Evolutionary conservation across 2,113 vertebrate species (phyloP).

Genomic region (Calidris pugnax): DNA sequence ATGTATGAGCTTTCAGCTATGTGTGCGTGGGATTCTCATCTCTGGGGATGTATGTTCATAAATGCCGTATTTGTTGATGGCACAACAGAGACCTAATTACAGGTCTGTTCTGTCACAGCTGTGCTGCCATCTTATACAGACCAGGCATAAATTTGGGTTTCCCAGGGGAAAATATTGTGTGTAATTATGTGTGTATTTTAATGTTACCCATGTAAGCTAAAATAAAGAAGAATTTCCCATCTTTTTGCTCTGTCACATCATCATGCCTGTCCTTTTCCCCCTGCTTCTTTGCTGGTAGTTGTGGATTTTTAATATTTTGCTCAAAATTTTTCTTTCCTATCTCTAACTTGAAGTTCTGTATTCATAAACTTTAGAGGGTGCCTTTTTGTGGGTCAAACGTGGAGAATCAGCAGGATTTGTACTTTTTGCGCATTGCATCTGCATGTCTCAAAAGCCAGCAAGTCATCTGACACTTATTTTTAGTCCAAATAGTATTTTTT

Average conservation of each 20-base stretch:
- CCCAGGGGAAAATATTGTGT: not conserved
- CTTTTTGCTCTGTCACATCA: not conserved
- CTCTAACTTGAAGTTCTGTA: not conserved
- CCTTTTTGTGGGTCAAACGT: not conserved
- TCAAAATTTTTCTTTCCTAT: not conserved
- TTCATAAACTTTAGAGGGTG: not conserved
- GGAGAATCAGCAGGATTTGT: not conserved
- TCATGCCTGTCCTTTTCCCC: not conserved
- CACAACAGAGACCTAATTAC: conserved; percentile 43
- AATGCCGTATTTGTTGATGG: not conserved
- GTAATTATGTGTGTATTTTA: conserved; percentile 6
- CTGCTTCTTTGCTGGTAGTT: not conserved
- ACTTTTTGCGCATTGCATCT: not conserved
- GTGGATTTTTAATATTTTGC: not conserved
- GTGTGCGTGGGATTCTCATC: fast-evolving
- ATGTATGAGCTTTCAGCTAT: not conserved
- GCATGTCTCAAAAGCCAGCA: not conserved
- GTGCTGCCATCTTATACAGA: not conserved
- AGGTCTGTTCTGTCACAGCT: conserved; percentile 17
- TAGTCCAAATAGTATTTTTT: not conserved
- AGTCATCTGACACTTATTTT: not conserved
- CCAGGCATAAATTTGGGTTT: not conserved
- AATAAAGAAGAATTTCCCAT: not conserved
- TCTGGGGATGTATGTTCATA: not conserved
- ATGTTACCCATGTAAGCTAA: not conserved